These are phyloP conservation scores for Conus betulinus DNA, from an alignment of 1,140 invertebrate genomes.

Conservation along the genomic window DNA sequence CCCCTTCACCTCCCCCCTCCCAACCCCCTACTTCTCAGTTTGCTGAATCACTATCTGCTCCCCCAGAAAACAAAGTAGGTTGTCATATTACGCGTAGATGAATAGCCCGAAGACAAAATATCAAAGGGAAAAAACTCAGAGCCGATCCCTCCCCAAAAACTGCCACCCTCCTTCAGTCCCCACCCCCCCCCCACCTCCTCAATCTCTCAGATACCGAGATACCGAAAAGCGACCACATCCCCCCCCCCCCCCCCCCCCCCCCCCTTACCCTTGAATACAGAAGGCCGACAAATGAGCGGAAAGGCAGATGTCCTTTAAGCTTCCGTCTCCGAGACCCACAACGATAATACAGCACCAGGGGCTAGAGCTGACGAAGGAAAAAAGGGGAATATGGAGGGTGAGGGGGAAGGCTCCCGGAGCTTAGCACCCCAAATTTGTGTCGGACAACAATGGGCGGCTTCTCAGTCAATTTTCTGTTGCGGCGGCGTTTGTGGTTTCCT, in stretches of 20 bases:
- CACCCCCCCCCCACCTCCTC: too few relatives aligned
- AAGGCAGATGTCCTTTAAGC: conserved; percentile 3
- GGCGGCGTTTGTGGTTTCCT: conserved; percentile 11
- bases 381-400: background rate
- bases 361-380: background rate
- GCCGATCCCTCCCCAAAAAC: too few relatives aligned
- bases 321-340: background rate
- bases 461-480: conserved; percentile 10
- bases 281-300: background rate
- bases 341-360: conserved; percentile 8
- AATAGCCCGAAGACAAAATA: background rate
- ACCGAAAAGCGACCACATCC: too few relatives aligned
- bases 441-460: background rate
- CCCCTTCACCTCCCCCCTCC: background rate
- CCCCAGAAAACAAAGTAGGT: background rate
- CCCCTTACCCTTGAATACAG: background rate
- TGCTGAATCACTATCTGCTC: background rate
- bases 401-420: background rate
- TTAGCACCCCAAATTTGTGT: conserved; percentile 10
- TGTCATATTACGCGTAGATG: conserved; percentile 1
- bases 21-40: background rate
- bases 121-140: background rate
- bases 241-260: too few relatives aligned
- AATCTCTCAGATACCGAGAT: too few relatives aligned
- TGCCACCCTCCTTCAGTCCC: too few relatives aligned